These are phyloP conservation scores for Sarcophaga caerulescens DNA, from an alignment of 2,888 invertebrate species.

Conservation along the genomic window DNA sequence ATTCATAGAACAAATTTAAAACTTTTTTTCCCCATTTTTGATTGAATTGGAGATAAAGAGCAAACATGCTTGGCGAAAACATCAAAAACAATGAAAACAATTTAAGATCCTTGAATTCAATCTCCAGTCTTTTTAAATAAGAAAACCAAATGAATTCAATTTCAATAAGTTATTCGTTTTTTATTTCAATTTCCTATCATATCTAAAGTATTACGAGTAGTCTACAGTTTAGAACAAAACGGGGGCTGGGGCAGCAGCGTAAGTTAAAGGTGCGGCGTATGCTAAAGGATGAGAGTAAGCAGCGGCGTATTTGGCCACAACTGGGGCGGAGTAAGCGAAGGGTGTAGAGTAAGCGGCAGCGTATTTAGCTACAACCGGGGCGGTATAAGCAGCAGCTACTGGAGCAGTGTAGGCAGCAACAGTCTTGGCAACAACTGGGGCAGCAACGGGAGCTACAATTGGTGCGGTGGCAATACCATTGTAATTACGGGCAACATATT, in stretches of 20 bases:
- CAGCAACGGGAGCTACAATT: conserved; percentile 63
- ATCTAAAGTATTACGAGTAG: not conserved
- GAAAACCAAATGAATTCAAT: no score
- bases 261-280: not conserved
- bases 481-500: conserved; percentile 72
- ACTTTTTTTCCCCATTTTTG: no score
- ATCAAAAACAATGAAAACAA: no score
- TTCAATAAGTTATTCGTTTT: not conserved
- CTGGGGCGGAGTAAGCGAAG: conserved; percentile 10
- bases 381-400: conserved; percentile 35
- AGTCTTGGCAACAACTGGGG: conserved; percentile 49
- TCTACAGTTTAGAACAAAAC: conserved; percentile 45
- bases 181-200: not conserved
- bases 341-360: conserved; percentile 37
- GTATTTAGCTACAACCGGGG: conserved; percentile 42
- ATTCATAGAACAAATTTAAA: no score
- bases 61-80: no score
- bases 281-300: no score
- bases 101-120: no score
- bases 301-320: no score
- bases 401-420: conserved; percentile 9
- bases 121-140: no score
- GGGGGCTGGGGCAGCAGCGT: conserved; percentile 42
- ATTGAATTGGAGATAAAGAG: no score
- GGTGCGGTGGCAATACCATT: conserved; percentile 69